A percentile compares a stretch with the other conserved stretches of the same genome.
These are phyloP conservation scores for Lordiphosa clarofinis DNA, from an alignment of 1,140 invertebrate species.

Conservation along the genomic window DNA sequence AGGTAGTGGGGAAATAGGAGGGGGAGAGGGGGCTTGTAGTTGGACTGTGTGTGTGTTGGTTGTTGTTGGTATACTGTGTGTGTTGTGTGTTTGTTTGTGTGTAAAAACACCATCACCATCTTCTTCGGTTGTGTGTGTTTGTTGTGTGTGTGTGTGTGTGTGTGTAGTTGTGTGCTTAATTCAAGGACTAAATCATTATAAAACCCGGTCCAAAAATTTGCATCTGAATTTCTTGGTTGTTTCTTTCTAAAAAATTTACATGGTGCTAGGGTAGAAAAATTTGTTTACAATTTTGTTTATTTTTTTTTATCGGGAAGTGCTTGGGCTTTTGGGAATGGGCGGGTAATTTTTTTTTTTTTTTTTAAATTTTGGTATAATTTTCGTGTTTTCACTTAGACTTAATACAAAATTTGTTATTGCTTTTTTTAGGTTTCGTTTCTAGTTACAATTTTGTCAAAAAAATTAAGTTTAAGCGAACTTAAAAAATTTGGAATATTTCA, in stretches of 20 bases:
- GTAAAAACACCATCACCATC: constrained; percentile 64
- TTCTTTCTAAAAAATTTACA: constrained; percentile 29
- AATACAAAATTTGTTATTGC: too few species aligned
- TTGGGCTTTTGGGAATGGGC: too few species aligned
- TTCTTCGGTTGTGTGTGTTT: constrained; percentile 5
- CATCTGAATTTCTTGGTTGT: constrained; percentile 28
- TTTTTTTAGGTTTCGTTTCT: background rate
- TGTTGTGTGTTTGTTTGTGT: constrained; percentile 45
- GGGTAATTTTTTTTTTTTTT: background rate
- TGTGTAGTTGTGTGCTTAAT: constrained; percentile 46
- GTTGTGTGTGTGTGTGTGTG: constrained; percentile 11
- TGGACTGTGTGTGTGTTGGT: constrained; percentile 14
- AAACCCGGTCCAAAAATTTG: constrained; percentile 58
- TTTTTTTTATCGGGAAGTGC: constrained; percentile 1
- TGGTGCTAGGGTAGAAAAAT: constrained; percentile 34
- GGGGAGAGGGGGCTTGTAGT: constrained; percentile 9
- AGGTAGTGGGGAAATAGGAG: constrained; percentile 9
- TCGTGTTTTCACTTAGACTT: constrained; percentile 1
- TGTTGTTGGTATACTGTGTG: constrained; percentile 14
- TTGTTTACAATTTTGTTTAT: constrained; percentile 9
- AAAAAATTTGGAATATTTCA: too few species aligned
- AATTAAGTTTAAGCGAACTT: too few species aligned
- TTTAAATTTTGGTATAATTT: constrained; percentile 14
- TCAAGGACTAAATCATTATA: constrained; percentile 52
- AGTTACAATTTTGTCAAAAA: background rate